Evolutionary conservation across 2,113 vertebrate species (phyloP).

Genomic region (Craseonycteris thonglongyai): DNA sequence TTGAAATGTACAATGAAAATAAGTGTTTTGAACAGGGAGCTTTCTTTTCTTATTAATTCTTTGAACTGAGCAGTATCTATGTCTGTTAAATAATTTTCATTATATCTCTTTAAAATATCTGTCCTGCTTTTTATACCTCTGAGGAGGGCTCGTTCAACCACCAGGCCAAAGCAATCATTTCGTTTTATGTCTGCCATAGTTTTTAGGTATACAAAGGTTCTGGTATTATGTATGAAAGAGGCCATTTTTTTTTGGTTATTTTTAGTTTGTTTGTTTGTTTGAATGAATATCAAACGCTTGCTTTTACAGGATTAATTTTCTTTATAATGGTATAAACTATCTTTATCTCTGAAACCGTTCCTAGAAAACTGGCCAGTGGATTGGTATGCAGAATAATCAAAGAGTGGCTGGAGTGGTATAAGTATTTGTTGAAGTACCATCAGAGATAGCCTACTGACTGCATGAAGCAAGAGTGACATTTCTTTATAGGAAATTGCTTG

Average conservation of each 20-base stretch:
- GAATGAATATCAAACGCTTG: neutral
- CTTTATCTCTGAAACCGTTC: neutral
- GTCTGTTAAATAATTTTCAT: neutral
- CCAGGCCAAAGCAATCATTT: neutral
- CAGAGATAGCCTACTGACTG: neutral
- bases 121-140: neutral
- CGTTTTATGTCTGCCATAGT: neutral
- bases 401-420: neutral
- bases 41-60: neutral
- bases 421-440: neutral
- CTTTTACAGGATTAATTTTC: conserved; percentile 11
- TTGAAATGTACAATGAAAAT: neutral
- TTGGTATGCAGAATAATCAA: conserved; percentile 43
- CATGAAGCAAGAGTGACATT: neutral
- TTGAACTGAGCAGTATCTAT: neutral
- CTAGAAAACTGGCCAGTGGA: conserved; percentile 26
- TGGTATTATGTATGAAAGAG: neutral
- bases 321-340: conserved; percentile 22
- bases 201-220: neutral
- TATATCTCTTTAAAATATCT: neutral
- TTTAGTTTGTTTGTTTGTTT: too few species aligned
- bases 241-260: neutral
- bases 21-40: neutral
- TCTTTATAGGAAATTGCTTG: conserved; percentile 12
- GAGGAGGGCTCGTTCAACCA: neutral